A percentile compares a stretch with the other conserved stretches of the same genome.
Evolutionary conservation across 2,888 invertebrate genomes (phyloP).

Genomic region (Troides helena): DNA sequence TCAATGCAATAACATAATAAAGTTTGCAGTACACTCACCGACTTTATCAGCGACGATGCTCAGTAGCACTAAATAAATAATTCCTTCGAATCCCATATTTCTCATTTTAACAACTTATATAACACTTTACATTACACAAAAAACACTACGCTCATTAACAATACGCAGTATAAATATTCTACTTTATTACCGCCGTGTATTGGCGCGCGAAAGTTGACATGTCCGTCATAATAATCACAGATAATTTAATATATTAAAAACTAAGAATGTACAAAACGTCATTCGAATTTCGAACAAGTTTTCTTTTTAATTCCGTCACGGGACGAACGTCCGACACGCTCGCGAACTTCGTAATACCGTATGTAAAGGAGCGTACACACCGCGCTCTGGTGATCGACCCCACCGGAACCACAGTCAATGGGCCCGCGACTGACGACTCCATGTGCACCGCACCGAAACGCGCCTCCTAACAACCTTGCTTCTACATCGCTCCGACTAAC

Average conservation of each 20-base stretch:
- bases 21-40: constrained; percentile 52
- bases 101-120: constrained; percentile 54
- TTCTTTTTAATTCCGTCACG: constrained; percentile 54
- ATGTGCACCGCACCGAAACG: constrained; percentile 77
- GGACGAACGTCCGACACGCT: constrained; percentile 49
- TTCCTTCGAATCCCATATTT: constrained; percentile 52
- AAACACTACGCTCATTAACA: constrained; percentile 18
- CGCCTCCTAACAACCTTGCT: constrained; percentile 49
- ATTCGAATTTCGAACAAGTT: constrained; percentile 21
- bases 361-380: constrained; percentile 65
- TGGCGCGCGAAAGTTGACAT: constrained; percentile 39
- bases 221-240: constrained; percentile 38
- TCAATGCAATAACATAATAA: too few relatives aligned
- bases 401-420: constrained; percentile 80
- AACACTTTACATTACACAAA: constrained; percentile 37
- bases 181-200: constrained; percentile 43
- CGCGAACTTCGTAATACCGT: constrained; percentile 46
- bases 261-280: too few relatives aligned
- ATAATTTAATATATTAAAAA: too few relatives aligned
- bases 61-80: constrained; percentile 56
- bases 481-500: constrained; percentile 31
- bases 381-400: constrained; percentile 73
- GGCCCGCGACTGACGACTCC: constrained; percentile 72
- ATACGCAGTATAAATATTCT: constrained; percentile 32
- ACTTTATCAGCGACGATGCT: constrained; percentile 45